Evolutionary conservation across 53 echinoderm and acorn worm genomes (phyloP).

Genomic region (Antedon mediterranea): DNA sequence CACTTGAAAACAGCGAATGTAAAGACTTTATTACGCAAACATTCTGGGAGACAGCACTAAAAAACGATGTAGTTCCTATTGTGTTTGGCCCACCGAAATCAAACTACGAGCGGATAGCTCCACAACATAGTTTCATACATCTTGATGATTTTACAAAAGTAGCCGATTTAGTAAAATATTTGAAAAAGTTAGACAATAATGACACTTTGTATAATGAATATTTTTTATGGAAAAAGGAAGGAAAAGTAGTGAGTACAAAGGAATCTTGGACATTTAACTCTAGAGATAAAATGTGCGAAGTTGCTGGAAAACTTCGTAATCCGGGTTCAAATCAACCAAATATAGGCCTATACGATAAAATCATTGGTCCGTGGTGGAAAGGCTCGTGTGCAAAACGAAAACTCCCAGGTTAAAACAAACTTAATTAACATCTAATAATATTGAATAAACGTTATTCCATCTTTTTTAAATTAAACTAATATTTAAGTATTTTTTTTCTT

Average conservation of each 20-base stretch:
- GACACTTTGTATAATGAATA: constrained; percentile 17
- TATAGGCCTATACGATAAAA: neutral
- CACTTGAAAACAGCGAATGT: constrained; percentile 68
- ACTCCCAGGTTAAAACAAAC: neutral
- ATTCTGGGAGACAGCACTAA: constrained; percentile 47
- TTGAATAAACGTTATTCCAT: no score
- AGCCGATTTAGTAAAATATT: constrained; percentile 4
- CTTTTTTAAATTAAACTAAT: no score
- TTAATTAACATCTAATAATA: no score
- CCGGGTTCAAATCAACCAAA: neutral
- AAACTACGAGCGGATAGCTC: constrained; percentile 54
- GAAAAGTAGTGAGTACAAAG: neutral
- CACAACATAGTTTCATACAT: constrained; percentile 72
- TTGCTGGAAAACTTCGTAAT: neutral
- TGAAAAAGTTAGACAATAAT: constrained; percentile 12
- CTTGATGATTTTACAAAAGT: constrained; percentile 39
- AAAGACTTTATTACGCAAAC: constrained; percentile 78
- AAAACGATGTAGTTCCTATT: constrained; percentile 41
- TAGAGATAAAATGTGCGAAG: neutral
- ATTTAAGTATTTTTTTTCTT: no score
- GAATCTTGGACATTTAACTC: neutral
- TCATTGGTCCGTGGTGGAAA: neutral
- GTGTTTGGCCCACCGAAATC: constrained; percentile 46
- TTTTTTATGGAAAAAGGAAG: constrained; percentile 23
- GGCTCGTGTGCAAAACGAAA: neutral